Evolutionary conservation across 1,140 invertebrate species (phyloP).

Genomic region (Solenopsis invicta): DNA sequence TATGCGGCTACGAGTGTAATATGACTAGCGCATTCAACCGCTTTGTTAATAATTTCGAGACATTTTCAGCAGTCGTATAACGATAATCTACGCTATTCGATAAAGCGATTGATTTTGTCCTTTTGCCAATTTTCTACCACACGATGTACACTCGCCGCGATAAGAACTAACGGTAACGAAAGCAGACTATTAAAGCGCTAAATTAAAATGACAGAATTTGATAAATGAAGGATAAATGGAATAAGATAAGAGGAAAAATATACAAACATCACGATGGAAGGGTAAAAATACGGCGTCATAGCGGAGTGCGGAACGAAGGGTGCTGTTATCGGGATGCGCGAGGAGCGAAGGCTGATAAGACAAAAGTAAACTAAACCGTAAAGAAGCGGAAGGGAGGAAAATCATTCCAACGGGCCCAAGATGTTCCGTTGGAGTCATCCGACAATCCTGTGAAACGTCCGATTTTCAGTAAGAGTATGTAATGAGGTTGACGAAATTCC

Average conservation of each 20-base stretch:
- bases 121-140: constrained; percentile 13
- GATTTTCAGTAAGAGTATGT: constrained; percentile 67
- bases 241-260: background rate
- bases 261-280: constrained; percentile 15
- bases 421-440: constrained; percentile 56
- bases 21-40: constrained; percentile 42
- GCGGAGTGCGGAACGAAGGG: background rate
- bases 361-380: constrained; percentile 66
- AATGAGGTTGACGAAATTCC: constrained; percentile 67
- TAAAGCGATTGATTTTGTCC: constrained; percentile 26
- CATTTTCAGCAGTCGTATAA: constrained; percentile 17
- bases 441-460: constrained; percentile 50
- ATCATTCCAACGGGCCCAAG: constrained; percentile 62
- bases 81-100: constrained; percentile 17
- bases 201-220: constrained; percentile 30
- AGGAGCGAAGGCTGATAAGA: constrained; percentile 67
- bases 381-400: constrained; percentile 22
- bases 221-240: constrained; percentile 6
- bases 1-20: constrained; percentile 16
- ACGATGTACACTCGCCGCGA: background rate
- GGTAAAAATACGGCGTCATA: background rate
- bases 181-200: background rate
- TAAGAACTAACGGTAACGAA: background rate
- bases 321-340: constrained; percentile 60
- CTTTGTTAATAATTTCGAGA: constrained; percentile 56